phyloP scores from a whole-genome alignment of 2,888 invertebrate genomes.

The Halictus ligatus region DNA sequence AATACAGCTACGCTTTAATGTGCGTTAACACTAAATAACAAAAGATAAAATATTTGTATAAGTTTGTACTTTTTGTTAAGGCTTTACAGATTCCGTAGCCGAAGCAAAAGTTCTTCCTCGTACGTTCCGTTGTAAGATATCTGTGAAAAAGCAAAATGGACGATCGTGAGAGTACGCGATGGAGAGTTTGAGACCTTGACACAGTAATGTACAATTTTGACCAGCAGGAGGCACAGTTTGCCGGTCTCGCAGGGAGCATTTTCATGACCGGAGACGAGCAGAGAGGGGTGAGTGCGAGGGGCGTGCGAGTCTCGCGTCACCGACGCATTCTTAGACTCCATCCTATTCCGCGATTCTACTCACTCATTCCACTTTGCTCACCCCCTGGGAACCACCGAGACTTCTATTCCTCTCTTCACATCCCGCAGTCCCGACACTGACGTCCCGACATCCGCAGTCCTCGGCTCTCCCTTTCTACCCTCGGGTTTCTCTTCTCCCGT shows the following conservation, averaged over 20 bases:
- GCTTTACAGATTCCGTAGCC: neutral
- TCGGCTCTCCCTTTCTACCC: constrained; percentile 51
- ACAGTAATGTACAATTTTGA: neutral
- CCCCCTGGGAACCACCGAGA: constrained; percentile 77
- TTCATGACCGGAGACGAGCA: constrained; percentile 30
- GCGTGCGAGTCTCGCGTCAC: constrained; percentile 75
- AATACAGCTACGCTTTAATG: neutral
- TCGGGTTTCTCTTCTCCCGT: constrained; percentile 57
- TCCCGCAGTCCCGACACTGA: constrained; percentile 78
- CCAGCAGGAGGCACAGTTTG: neutral
- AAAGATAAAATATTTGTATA: no score
- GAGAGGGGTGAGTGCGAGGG: constrained; percentile 49
- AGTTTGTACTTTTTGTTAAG: no score
- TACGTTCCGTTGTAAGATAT: neutral
- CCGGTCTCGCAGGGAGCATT: constrained; percentile 60
- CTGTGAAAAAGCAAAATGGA: neutral
- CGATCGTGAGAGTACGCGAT: neutral
- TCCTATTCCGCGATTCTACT: constrained; percentile 79
- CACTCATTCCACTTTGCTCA: constrained; percentile 78
- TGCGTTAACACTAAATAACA: no score
- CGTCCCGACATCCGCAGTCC: constrained; percentile 78
- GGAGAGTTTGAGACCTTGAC: neutral
- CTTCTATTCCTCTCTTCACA: constrained; percentile 79
- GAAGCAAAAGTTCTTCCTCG: neutral
- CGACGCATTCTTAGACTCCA: constrained; percentile 78